These are phyloP conservation scores for Helobdella robusta DNA, from an alignment of 2,888 invertebrate genomes.

Conservation along the genomic window DNA sequence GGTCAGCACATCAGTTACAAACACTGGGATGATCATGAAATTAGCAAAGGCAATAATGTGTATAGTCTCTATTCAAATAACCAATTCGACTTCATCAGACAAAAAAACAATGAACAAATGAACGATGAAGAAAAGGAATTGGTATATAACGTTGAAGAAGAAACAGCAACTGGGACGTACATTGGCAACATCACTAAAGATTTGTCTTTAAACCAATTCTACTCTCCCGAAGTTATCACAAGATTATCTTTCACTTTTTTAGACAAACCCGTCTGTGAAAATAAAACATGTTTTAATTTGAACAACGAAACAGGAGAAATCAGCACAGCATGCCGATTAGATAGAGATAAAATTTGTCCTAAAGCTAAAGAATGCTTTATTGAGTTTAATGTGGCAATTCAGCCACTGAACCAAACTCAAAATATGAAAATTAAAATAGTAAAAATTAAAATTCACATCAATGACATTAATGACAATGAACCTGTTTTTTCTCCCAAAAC, in stretches of 20 bases:
- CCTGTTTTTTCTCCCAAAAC: constrained; percentile 30
- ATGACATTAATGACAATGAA: constrained; percentile 35
- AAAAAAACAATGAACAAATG: no score
- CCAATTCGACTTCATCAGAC: no score
- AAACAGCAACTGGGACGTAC: background rate
- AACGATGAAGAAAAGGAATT: no score
- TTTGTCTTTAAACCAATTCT: background rate
- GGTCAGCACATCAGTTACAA: no score
- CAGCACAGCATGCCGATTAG: constrained; percentile 29
- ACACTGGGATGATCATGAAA: no score
- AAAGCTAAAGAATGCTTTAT: constrained; percentile 27
- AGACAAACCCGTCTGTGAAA: constrained; percentile 24
- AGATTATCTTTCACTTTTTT: constrained; percentile 33
- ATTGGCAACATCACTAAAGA: background rate
- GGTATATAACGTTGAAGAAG: no score
- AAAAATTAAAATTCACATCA: constrained; percentile 32
- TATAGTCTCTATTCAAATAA: no score
- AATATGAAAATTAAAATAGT: constrained; percentile 34
- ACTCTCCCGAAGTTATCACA: background rate
- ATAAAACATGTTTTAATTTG: constrained; percentile 31
- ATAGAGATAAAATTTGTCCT: constrained; percentile 34
- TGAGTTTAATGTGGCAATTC: constrained; percentile 32
- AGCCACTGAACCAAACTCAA: constrained; percentile 29
- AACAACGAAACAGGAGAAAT: constrained; percentile 30
- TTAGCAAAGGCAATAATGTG: no score